Evolutionary conservation across 2,797 vertebrate species (phyloP), one percentile per base, ranked within the genome.

Genomic region (Sciaenops ocellatus): DNA sequence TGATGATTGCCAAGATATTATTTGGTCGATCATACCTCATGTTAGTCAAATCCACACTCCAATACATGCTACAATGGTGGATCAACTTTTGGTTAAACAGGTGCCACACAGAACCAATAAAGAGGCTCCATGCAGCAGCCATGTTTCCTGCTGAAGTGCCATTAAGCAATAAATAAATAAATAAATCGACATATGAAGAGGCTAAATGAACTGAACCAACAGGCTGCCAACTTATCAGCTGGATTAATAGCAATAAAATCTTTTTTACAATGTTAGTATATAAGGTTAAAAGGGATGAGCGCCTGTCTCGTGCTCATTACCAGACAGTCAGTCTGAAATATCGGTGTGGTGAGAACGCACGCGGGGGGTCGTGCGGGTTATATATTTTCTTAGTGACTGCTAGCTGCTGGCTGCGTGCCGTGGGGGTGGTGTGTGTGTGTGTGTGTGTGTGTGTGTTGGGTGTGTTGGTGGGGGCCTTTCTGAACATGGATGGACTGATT

Each of bases 401-500:
- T 16, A 3, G 48, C 71, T 66, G 24, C 38, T 46, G 42, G 28
- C 61, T 30, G n/a, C 38, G 42, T 54, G 75, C 65, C 11, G 73
- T 34, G 59, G 73, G 64, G 67, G 62, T 47, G 71, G 66, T 38
- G 72, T 60, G 69, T 20, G 66, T 6, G 69, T 26, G 60, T 30
- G 26, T 51, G 42, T 52, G 24, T 55, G 73, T 46, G 63, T 22
- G 52, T 26, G n/a, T 50, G 60, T 28, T 28, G 51, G 46, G 60
- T 41, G 56, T 22, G 28, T 46, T 16, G 64, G 47, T 18, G 77
- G 50, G 18, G 61, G 7, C 57, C 50, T 63, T 38, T 76, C 41
- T 24, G 56, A 68, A 67, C 74, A 78, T 42, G 78, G 69, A 66
- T 55, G 71, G 54, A 80, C 34, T 78, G 77, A 82, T 79, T 85